Conservation (phyloP, 1,140 invertebrate species). For the Scylla paramamosain region DNA sequence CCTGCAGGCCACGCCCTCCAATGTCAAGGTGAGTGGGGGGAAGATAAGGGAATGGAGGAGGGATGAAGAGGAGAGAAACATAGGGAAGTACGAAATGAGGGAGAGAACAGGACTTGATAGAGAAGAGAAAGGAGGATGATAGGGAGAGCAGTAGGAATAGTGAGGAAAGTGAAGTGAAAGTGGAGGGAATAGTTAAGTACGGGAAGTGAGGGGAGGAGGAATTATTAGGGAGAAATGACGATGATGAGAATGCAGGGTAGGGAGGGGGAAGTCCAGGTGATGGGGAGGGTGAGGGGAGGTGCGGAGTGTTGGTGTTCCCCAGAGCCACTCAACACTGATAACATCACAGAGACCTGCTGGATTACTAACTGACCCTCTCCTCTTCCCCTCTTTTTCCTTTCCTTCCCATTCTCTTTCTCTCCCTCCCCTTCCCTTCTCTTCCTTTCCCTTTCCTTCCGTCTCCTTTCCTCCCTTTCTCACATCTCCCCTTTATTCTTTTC, state of each 20-base stretch:
- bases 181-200: neutral
- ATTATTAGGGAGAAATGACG: no score
- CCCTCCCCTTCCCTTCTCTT: no score
- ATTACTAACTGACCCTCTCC: neutral
- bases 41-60: neutral
- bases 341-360: neutral
- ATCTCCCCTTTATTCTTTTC: no score
- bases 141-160: neutral
- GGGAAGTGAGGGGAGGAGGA: no score
- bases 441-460: neutral
- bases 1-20: constrained; percentile 37
- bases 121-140: neutral
- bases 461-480: no score
- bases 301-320: neutral
- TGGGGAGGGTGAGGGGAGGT: neutral
- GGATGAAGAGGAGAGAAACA: no score
- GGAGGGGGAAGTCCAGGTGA: neutral
- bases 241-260: no score
- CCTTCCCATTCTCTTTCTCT: neutral
- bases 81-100: neutral
- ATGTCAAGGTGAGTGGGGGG: constrained; percentile 35
- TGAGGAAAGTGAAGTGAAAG: neutral
- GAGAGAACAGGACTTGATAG: neutral
- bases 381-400: neutral
- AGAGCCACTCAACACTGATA: neutral